These are phyloP conservation scores for Cyprinodon tularosa DNA, from an alignment of 2,113 vertebrate species.

Conservation along the genomic window DNA sequence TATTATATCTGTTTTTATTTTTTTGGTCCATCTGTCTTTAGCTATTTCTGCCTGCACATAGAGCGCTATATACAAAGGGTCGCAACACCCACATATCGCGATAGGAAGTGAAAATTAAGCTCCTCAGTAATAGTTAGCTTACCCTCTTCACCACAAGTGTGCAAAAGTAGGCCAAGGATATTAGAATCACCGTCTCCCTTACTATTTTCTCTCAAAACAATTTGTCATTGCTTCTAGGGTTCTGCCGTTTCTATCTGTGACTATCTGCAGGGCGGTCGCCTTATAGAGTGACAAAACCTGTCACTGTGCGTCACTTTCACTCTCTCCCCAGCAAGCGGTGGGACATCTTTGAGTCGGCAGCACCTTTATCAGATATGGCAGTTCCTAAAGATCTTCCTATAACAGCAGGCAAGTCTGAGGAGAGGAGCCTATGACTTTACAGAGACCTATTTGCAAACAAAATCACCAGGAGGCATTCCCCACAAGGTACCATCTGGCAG, in stretches of 20 bases:
- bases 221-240: conserved; percentile 70
- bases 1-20: not conserved
- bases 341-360: conserved; percentile 69
- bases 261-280: conserved; percentile 71
- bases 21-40: not conserved
- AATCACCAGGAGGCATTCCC: conserved; percentile 77
- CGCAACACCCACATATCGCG: conserved; percentile 10
- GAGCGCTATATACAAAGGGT: conserved; percentile 8
- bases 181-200: conserved; percentile 52
- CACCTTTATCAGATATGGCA: conserved; percentile 77
- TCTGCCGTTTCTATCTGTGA: conserved; percentile 73
- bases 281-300: conserved; percentile 77
- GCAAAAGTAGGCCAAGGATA: conserved; percentile 60
- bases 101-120: conserved; percentile 36
- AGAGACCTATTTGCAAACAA: conserved; percentile 80
- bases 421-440: conserved; percentile 63
- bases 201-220: conserved; percentile 62
- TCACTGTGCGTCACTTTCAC: conserved; percentile 69
- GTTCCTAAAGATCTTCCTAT: conserved; percentile 69
- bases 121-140: conserved; percentile 32
- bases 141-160: conserved; percentile 11
- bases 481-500: conserved; percentile 77
- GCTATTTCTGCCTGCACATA: conserved; percentile 3
- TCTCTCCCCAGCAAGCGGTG: conserved; percentile 56
- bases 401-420: conserved; percentile 63